Evolutionary conservation across 1,140 invertebrate species (phyloP).

Genomic region (Choristoneura fumiferana): DNA sequence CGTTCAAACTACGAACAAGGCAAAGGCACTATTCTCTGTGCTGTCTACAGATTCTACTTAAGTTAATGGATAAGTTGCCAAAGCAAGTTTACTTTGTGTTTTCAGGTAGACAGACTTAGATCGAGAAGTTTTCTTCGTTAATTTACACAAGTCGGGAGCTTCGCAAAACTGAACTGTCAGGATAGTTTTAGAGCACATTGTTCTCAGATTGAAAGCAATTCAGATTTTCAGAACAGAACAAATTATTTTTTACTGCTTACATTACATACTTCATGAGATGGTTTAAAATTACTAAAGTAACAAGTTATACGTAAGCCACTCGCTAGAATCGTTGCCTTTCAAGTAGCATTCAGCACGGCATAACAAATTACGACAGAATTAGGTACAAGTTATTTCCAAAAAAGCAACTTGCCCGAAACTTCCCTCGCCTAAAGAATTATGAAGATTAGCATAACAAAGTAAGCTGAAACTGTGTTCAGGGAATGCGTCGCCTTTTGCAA

Average conservation of each 20-base stretch:
- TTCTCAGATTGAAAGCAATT: slow-evolving; percentile 24
- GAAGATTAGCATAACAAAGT: slow-evolving; percentile 77
- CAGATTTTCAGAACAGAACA: background rate
- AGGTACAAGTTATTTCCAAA: slow-evolving; percentile 67
- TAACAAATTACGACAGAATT: slow-evolving; percentile 70
- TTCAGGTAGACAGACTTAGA: slow-evolving; percentile 74
- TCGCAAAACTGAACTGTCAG: slow-evolving; percentile 67
- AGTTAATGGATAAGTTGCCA: slow-evolving; percentile 77
- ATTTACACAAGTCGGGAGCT: slow-evolving; percentile 71
- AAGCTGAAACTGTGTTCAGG: slow-evolving; percentile 66
- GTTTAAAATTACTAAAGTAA: too few species aligned
- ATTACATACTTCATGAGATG: too few species aligned
- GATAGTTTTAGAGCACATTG: slow-evolving; percentile 45
- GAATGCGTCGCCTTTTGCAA: slow-evolving; percentile 56
- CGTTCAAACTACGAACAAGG: slow-evolving; percentile 57
- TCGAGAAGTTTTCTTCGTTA: slow-evolving; percentile 75
- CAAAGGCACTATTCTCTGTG: slow-evolving; percentile 56
- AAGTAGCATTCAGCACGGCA: slow-evolving; percentile 34
- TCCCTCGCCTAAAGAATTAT: slow-evolving; percentile 73
- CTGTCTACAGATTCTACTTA: slow-evolving; percentile 77
- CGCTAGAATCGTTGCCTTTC: slow-evolving; percentile 22
- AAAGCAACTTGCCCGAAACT: slow-evolving; percentile 67
- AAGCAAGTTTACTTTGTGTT: slow-evolving; percentile 77
- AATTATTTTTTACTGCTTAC: background rate
- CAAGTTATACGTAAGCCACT: slow-evolving; percentile 12